Conservation (phyloP, 2,888 invertebrate genomes). For the Peribatodes rhomboidaria region DNA sequence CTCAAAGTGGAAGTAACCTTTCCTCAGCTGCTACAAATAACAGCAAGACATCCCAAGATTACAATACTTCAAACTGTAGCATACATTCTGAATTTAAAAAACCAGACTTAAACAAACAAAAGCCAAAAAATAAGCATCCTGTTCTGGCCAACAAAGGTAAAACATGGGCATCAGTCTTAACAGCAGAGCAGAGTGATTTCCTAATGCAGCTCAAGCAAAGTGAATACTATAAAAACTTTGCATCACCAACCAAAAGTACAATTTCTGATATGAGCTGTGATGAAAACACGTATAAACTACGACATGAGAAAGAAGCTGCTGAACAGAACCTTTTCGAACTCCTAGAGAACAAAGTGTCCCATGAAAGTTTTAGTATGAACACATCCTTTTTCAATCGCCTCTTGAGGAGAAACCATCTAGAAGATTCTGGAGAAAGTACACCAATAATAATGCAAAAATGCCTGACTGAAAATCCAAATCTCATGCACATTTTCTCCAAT, state of each 20-base stretch:
- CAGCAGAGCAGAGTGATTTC: constrained; percentile 80
- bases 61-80: constrained; percentile 17
- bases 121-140: constrained; percentile 75
- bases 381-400: constrained; percentile 88
- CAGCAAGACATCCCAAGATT: not conserved
- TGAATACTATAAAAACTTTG: constrained; percentile 79
- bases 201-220: constrained; percentile 78
- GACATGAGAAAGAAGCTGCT: constrained; percentile 80
- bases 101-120: constrained; percentile 47
- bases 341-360: constrained; percentile 90
- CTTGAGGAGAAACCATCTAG: constrained; percentile 70
- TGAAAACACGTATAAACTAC: constrained; percentile 62
- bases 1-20: constrained; percentile 17
- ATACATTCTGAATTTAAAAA: constrained; percentile 33
- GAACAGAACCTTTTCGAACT: constrained; percentile 92
- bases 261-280: constrained; percentile 73
- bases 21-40: constrained; percentile 6
- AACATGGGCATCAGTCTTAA: constrained; percentile 79
- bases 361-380: constrained; percentile 90
- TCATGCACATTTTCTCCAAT: constrained; percentile 71
- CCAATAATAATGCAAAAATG: constrained; percentile 77
- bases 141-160: constrained; percentile 72
- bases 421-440: constrained; percentile 78
- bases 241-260: constrained; percentile 75
- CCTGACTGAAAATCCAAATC: constrained; percentile 68